Evolutionary conservation across 2,797 vertebrate species (phyloP).

Genomic region (Alauda arvensis): DNA sequence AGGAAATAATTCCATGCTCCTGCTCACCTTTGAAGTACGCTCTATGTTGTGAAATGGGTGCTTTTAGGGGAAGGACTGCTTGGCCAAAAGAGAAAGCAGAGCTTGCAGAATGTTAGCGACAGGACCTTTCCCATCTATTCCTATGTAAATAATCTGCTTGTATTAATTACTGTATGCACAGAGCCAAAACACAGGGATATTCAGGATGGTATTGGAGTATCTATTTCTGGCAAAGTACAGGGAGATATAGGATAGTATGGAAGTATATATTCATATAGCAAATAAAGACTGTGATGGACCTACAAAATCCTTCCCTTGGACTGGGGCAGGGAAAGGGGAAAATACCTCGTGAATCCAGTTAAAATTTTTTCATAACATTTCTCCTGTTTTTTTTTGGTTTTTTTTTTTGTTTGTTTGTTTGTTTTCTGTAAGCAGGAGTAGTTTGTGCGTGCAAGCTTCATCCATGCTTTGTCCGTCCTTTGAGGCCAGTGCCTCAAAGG

Average conservation of each 20-base stretch:
- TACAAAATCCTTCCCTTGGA: not conserved
- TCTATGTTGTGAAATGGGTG: not conserved
- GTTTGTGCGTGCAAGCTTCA: not conserved
- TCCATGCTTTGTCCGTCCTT: not conserved
- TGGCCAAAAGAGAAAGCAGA: not conserved
- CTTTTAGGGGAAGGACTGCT: not conserved
- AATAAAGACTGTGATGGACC: not conserved
- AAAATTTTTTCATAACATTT: not conserved
- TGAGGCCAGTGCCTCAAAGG: not conserved
- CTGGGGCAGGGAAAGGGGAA: not conserved
- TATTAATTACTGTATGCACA: not conserved
- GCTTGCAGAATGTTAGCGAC: not conserved
- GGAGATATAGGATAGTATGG: not conserved
- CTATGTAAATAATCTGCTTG: not conserved
- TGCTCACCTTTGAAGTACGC: not conserved
- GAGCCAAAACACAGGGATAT: not conserved
- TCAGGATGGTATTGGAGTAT: not conserved
- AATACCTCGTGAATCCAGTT: not conserved
- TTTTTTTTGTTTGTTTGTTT: too few relatives aligned
- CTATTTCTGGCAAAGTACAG: not conserved
- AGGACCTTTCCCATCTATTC: not conserved
- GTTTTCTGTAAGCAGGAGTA: not conserved
- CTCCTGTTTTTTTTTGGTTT: not conserved
- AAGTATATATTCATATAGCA: not conserved
- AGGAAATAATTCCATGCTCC: not conserved